A percentile compares a stretch with the other conserved stretches of the same genome.
Evolutionary conservation across 2,888 invertebrate genomes (phyloP).

Genomic region (Epinotia brunnichana): DNA sequence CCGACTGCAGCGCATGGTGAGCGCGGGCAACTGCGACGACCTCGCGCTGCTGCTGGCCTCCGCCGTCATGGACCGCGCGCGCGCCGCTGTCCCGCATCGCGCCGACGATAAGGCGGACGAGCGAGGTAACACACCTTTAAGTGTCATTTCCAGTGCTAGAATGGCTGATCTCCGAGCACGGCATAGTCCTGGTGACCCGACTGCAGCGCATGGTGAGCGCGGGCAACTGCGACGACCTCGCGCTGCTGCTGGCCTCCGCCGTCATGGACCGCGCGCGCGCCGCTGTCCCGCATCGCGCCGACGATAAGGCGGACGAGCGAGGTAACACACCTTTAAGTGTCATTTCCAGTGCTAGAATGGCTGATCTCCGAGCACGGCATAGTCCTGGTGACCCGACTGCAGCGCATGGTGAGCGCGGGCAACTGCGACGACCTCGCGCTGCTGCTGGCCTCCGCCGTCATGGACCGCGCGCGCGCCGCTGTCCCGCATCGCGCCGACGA

Average conservation of each 20-base stretch:
- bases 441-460: slow-evolving; percentile 82
- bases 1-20: slow-evolving; percentile 85
- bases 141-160: slow-evolving; percentile 79
- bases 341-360: slow-evolving; percentile 84
- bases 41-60: slow-evolving; percentile 84
- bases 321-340: too few relatives aligned
- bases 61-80: slow-evolving; percentile 81
- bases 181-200: slow-evolving; percentile 64
- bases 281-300: slow-evolving; percentile 1
- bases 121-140: background rate
- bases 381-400: slow-evolving; percentile 84
- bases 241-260: slow-evolving; percentile 82
- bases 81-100: slow-evolving; percentile 50
- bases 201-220: slow-evolving; percentile 85
- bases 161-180: slow-evolving; percentile 70
- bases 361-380: slow-evolving; percentile 85
- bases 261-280: slow-evolving; percentile 80
- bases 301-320: background rate
- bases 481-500: background rate
- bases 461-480: slow-evolving; percentile 74
- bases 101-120: background rate
- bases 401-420: slow-evolving; percentile 84
- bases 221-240: slow-evolving; percentile 82
- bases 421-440: slow-evolving; percentile 86
- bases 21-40: slow-evolving; percentile 85